phyloP scores from a whole-genome alignment of 2,888 invertebrate species.

The Adelognathus sp. region DNA sequence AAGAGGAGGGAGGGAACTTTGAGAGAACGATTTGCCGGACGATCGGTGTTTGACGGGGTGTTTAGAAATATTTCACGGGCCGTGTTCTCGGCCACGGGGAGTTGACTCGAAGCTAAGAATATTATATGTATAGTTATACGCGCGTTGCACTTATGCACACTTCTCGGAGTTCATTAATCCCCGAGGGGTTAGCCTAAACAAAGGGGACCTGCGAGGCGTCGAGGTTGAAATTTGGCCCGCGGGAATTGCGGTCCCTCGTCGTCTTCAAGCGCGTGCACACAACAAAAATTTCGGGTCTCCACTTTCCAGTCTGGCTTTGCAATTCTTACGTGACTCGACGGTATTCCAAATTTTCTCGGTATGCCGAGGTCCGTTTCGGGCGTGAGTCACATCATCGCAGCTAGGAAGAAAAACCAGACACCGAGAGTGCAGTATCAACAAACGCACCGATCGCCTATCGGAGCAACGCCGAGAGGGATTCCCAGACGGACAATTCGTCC shows the following conservation, averaged over 20 bases:
- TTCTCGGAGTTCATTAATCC: constrained; percentile 75
- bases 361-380: not conserved
- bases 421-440: constrained; percentile 55
- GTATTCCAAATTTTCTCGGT: not conserved
- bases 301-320: not conserved
- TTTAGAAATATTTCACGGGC: constrained; percentile 79
- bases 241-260: constrained; percentile 26
- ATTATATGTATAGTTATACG: constrained; percentile 44
- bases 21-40: constrained; percentile 52
- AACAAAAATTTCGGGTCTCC: constrained; percentile 7
- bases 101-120: constrained; percentile 60
- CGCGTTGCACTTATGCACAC: constrained; percentile 40
- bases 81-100: constrained; percentile 58
- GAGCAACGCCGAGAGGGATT: constrained; percentile 8
- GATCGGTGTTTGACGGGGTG: constrained; percentile 66
- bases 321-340: not conserved
- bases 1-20: constrained; percentile 30
- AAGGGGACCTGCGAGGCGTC: constrained; percentile 47
- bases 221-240: constrained; percentile 31
- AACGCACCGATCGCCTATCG: constrained; percentile 62
- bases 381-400: not conserved
- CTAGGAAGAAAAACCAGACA: not conserved
- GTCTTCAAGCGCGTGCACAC: constrained; percentile 19
- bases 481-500: constrained; percentile 63
- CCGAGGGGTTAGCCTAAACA: constrained; percentile 76